Evolutionary conservation across 2,888 invertebrate genomes (phyloP).

Genomic region (Sinodicranocentrus sp.): DNA sequence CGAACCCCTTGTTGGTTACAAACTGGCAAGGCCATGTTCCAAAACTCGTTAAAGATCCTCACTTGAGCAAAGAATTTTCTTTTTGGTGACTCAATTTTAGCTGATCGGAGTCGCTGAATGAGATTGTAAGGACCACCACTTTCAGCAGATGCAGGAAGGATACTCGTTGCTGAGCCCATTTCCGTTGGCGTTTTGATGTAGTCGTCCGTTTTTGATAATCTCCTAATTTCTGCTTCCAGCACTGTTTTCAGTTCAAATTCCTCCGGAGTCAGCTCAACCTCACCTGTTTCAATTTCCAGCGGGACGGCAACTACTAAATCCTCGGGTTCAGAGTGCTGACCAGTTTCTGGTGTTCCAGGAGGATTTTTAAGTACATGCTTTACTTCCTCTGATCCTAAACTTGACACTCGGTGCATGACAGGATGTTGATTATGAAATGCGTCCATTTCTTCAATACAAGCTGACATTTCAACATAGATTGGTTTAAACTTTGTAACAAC

Average conservation of each 20-base stretch:
- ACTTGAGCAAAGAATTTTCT: slow-evolving; percentile 64
- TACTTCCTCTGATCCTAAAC: neutral
- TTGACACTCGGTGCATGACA: neutral
- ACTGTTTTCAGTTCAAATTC: slow-evolving; percentile 11
- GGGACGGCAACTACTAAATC: neutral
- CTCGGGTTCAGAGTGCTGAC: neutral
- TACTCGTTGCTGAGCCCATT: slow-evolving; percentile 15
- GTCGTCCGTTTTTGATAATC: slow-evolving; percentile 17
- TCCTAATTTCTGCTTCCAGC: slow-evolving; percentile 4
- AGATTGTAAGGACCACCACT: neutral
- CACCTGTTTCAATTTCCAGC: neutral
- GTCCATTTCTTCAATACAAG: slow-evolving; percentile 15
- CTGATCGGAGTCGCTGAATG: slow-evolving; percentile 1
- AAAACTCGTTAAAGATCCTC: slow-evolving; percentile 66
- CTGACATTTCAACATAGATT: slow-evolving; percentile 45
- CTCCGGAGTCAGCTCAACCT: slow-evolving; percentile 24
- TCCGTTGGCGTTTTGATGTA: slow-evolving; percentile 5
- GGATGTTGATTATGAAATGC: neutral
- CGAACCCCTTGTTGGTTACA: slow-evolving; percentile 66
- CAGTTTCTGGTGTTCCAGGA: slow-evolving; percentile 41
- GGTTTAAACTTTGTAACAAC: slow-evolving; percentile 5
- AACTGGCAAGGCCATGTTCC: slow-evolving; percentile 72
- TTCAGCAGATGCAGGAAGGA: neutral
- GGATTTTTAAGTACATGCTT: slow-evolving; percentile 4
- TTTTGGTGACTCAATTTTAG: slow-evolving; percentile 44